phyloP scores from a whole-genome alignment of 2,888 invertebrate species.

The Lucinisca nassula region DNA sequence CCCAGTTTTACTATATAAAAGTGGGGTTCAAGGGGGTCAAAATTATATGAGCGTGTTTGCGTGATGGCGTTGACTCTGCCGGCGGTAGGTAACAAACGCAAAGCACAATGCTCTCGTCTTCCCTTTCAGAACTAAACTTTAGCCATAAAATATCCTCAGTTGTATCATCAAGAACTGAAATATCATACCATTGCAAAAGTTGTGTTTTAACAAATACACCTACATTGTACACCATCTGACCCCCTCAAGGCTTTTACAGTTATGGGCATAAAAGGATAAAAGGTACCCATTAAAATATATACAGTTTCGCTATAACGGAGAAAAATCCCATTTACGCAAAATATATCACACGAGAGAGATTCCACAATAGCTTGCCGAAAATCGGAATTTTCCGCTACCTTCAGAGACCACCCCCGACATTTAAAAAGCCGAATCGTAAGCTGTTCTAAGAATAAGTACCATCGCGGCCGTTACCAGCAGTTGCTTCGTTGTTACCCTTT shows the following conservation, averaged over 20 bases:
- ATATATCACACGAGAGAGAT: neutral
- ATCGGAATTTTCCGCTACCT: neutral
- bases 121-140: neutral
- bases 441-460: neutral
- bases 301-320: neutral
- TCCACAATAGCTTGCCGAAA: neutral
- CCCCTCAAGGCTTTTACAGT: neutral
- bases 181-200: too few species aligned
- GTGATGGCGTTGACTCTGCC: too few species aligned
- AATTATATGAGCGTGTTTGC: too few species aligned
- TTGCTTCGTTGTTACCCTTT: neutral
- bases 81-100: too few species aligned
- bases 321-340: neutral
- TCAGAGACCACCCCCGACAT: neutral
- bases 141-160: neutral
- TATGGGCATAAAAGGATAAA: neutral
- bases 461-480: neutral
- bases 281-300: neutral
- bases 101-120: neutral
- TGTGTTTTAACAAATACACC: neutral
- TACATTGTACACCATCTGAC: neutral
- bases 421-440: neutral
- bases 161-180: neutral
- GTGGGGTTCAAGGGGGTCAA: too few species aligned
- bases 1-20: too few species aligned